Conservation (phyloP, 2,113 vertebrate genomes). For the Plecturocebus donacophilus region DNA sequence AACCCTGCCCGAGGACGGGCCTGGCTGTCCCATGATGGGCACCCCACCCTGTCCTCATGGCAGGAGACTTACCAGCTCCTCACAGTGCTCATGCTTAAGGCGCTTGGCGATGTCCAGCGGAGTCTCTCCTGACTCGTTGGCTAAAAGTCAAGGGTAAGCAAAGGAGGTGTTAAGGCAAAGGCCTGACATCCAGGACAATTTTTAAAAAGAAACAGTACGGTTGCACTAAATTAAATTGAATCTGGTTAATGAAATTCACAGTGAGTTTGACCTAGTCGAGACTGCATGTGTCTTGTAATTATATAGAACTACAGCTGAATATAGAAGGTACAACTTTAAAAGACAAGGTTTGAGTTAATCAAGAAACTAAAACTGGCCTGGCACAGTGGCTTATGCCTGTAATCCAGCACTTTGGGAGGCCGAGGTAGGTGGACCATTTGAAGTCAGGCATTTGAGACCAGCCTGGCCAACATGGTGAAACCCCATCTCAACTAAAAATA, state of each 20-base stretch:
- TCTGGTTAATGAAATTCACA: fast-evolving
- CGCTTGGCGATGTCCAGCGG: constrained; percentile 93
- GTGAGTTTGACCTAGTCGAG: fast-evolving
- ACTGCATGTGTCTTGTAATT: fast-evolving
- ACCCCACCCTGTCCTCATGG: fast-evolving
- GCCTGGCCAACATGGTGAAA: too few species aligned
- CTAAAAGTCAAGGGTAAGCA: constrained; percentile 82
- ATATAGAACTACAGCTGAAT: fast-evolving
- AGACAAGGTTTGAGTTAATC: background rate
- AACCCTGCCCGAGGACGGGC: background rate
- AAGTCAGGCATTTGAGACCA: too few species aligned
- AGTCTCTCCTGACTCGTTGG: constrained; percentile 94
- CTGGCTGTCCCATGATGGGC: fast-evolving
- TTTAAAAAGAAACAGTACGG: too few species aligned
- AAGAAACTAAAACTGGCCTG: background rate
- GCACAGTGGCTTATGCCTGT: too few species aligned
- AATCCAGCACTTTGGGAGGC: too few species aligned
- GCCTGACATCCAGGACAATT: background rate
- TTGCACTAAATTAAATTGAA: fast-evolving
- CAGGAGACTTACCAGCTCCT: constrained; percentile 92
- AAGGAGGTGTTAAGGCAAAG: background rate
- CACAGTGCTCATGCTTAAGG: constrained; percentile 92
- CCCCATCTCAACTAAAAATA: too few species aligned
- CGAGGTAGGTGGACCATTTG: too few species aligned
- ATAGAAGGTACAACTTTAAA: fast-evolving